Conservation (phyloP, 2,888 invertebrate genomes). For the Heliconius ethilla region DNA sequence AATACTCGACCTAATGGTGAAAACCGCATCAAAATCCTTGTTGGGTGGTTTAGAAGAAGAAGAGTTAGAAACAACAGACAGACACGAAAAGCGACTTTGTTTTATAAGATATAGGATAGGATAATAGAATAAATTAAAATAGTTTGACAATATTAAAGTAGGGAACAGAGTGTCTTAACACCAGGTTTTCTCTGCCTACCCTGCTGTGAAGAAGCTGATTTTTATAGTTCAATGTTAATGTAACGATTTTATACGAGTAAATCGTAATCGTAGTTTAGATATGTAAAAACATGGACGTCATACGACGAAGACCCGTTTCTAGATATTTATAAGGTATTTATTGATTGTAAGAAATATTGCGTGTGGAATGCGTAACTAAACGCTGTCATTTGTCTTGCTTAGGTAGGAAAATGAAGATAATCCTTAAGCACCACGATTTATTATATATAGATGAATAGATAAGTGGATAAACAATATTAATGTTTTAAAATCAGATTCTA, state of each 20-base stretch:
- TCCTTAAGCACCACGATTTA: background rate
- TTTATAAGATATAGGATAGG: too few species aligned
- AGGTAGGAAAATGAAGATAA: too few species aligned
- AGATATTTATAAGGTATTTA: background rate
- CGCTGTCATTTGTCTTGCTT: background rate
- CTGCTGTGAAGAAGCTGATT: too few species aligned
- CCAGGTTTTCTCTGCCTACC: too few species aligned
- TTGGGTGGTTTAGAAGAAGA: too few species aligned
- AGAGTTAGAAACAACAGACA: too few species aligned
- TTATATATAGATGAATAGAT: background rate
- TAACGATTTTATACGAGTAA: background rate
- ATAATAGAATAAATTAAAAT: background rate
- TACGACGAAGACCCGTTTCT: background rate
- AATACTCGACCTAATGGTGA: too few species aligned
- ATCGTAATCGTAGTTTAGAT: background rate
- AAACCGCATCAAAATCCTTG: too few species aligned
- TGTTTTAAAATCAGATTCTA: background rate
- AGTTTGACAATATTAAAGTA: background rate
- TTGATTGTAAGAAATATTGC: too few species aligned
- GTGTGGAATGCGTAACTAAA: background rate
- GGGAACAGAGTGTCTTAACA: too few species aligned
- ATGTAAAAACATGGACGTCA: background rate
- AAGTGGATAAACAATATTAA: background rate
- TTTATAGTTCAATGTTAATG: background rate
- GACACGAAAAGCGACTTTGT: too few species aligned